Evolutionary conservation across 2,888 invertebrate species (phyloP), one percentile per base, ranked within the genome.

Genomic region (Muschampia plurimacula): DNA sequence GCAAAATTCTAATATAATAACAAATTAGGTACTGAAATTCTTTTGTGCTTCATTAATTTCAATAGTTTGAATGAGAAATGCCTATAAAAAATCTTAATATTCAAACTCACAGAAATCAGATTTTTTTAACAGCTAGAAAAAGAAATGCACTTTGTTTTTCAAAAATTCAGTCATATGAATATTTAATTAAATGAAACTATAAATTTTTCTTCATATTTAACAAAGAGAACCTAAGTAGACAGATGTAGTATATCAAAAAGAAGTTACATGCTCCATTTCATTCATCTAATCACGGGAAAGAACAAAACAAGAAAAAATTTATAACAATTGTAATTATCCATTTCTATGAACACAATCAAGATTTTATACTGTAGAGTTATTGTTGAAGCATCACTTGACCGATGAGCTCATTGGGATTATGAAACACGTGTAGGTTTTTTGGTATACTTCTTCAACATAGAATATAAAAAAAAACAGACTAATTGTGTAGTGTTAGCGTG

Each of bases 261-360:
- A 59, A 32, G 12, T 32, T 0, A 59, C 12, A 57, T n/a, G 49
- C n/a, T 49, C n/a, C 5, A n/a, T 66, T 44, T 52, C 9, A 65
- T 65, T 65, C 32, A 12, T 9, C 8, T 69, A 62, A 69, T 69
- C 28, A n/a, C 63, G 69, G 63, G 69, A 69, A 69, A 69, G 9
- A 57, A 63, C 7, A 52, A 9, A 63, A 69, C 39, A 69, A 57
- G 22, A 1, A 69, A 69, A 67, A 59, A 59, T 44, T 41, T n/a
- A 63, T 22, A 69, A 63, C 63, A 63, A 63, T 69, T 69, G 52
- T 41, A 52, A 69, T 69, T 69, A 41, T 63, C 28, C 13, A 55
- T 69, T 69, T 69, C 69, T 63, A 41, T 64, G 69, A 69, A 69
- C 46, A 69, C 63, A 55, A 69, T 63, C 28, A 69, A 55, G 12